Percentiles rank a stretch among this genome's conserved stretches.
phyloP scores from a whole-genome alignment of 2,797 vertebrate species.

The Microctenopoma stevenorrisi region DNA sequence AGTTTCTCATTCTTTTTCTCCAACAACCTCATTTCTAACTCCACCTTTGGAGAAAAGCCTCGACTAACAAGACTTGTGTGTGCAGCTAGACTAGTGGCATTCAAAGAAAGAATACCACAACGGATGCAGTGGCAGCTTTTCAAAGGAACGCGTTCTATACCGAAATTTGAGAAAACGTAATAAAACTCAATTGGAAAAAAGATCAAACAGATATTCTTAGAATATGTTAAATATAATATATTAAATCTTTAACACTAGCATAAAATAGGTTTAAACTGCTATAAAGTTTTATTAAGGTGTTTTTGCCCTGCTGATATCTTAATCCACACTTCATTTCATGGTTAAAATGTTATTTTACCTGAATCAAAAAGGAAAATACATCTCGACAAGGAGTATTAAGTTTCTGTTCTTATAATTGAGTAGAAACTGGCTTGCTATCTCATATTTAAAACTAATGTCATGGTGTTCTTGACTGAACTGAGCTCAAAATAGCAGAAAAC shows the following conservation, averaged over 20 bases:
- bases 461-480: slow-evolving; percentile 51
- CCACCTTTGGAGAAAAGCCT: slow-evolving; percentile 26
- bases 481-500: slow-evolving; percentile 58
- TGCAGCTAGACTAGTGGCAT: slow-evolving; percentile 29
- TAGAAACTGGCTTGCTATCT: slow-evolving; percentile 54
- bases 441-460: slow-evolving; percentile 54
- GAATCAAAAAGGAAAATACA: slow-evolving; percentile 46
- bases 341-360: slow-evolving; percentile 39
- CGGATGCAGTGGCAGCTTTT: slow-evolving; percentile 9
- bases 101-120: background rate
- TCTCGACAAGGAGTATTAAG: slow-evolving; percentile 33
- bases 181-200: background rate
- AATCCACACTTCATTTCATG: slow-evolving; percentile 28
- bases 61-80: slow-evolving; percentile 28
- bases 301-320: slow-evolving; percentile 31
- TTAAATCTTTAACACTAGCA: no score
- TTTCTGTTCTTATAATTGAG: slow-evolving; percentile 61
- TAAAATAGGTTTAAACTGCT: slow-evolving; percentile 8
- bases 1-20: slow-evolving; percentile 26
- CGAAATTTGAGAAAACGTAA: background rate
- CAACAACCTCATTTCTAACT: slow-evolving; percentile 13
- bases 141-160: background rate
- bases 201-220: background rate
- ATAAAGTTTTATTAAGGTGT: background rate
- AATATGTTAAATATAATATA: no score